Evolutionary conservation across 2,797 vertebrate species (phyloP).

Genomic region (Schizothorax lantsangensis): DNA sequence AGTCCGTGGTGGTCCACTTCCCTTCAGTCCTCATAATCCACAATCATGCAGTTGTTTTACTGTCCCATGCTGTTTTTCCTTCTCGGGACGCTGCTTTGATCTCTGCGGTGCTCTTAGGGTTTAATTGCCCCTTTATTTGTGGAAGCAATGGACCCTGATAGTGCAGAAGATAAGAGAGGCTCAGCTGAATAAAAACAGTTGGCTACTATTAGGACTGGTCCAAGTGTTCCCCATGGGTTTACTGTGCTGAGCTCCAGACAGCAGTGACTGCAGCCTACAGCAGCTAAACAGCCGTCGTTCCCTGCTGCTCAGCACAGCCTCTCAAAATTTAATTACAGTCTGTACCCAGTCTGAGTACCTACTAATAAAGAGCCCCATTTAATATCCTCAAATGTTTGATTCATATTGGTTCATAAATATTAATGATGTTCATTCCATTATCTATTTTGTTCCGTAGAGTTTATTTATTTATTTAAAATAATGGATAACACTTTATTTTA

Average conservation of each 20-base stretch:
- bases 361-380: background rate
- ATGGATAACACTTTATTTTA: too few species aligned
- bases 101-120: constrained; percentile 66
- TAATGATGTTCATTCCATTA: background rate
- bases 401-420: background rate
- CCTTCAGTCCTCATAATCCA: constrained; percentile 59
- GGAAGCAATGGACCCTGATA: constrained; percentile 76
- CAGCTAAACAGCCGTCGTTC: constrained; percentile 18
- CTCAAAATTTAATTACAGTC: constrained; percentile 24
- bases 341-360: background rate
- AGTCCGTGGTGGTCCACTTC: constrained; percentile 60
- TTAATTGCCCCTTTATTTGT: constrained; percentile 80
- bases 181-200: constrained; percentile 73
- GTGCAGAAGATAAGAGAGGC: constrained; percentile 68
- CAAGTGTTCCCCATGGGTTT: constrained; percentile 58
- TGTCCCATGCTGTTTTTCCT: constrained; percentile 64
- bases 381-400: background rate
- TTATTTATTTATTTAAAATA: background rate
- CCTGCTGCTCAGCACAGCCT: constrained; percentile 15
- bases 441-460: too few species aligned
- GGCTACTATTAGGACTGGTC: constrained; percentile 66
- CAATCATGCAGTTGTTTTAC: constrained; percentile 65
- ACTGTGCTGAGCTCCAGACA: constrained; percentile 48
- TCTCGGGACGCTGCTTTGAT: constrained; percentile 69
- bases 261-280: constrained; percentile 53